phyloP scores from a whole-genome alignment of 2,888 invertebrate genomes.

The Rhorus exstirpatorius region DNA sequence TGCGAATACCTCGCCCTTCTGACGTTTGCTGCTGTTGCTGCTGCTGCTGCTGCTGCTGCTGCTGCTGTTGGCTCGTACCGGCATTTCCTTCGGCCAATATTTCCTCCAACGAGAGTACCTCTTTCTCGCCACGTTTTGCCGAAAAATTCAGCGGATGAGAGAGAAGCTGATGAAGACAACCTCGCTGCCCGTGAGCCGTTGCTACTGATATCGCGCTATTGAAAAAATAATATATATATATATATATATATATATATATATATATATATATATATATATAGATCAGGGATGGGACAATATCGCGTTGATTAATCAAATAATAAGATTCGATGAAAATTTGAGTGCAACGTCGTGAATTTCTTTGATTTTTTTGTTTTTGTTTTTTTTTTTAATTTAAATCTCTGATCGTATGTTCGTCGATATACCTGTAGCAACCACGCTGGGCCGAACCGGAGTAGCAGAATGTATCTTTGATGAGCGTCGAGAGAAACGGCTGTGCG shows the following conservation, averaged over 20 bases:
- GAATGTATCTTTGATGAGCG: constrained; percentile 93
- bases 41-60: constrained; percentile 72
- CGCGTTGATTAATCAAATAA: too few relatives aligned
- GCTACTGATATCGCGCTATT: constrained; percentile 94
- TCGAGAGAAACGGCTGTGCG: constrained; percentile 95
- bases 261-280: background rate
- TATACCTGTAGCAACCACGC: constrained; percentile 92
- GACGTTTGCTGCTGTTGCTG: constrained; percentile 80
- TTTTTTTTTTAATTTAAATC: too few relatives aligned
- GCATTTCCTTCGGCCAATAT: constrained; percentile 94
- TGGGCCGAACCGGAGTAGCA: constrained; percentile 95
- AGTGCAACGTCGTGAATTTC: too few relatives aligned
- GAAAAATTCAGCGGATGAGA: constrained; percentile 90
- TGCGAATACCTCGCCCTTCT: constrained; percentile 83
- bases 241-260: too few relatives aligned
- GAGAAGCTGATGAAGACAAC: constrained; percentile 92
- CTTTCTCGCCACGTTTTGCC: constrained; percentile 87
- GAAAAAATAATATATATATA: too few relatives aligned
- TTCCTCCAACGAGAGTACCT: constrained; percentile 95
- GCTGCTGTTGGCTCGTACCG: constrained; percentile 71
- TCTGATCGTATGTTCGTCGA: background rate
- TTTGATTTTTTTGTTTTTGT: background rate
- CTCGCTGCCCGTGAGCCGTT: constrained; percentile 94
- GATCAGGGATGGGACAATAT: background rate
- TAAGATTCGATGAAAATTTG: too few relatives aligned